phyloP scores from a whole-genome alignment of 2,113 vertebrate genomes.

The Toxotes jaculatrix region DNA sequence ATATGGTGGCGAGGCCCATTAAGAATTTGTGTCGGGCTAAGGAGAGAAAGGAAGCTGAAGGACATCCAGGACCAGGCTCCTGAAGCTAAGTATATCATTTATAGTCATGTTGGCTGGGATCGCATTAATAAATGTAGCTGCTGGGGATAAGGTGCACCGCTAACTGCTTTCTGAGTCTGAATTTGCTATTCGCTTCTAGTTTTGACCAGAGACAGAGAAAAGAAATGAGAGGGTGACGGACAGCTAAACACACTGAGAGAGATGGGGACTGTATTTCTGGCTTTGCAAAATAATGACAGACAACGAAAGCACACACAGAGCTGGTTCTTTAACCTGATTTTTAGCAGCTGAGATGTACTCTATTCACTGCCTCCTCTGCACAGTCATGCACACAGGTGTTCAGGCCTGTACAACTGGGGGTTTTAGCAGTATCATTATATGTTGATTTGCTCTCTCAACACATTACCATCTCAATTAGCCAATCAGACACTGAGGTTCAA shows the following conservation, averaged over 20 bases:
- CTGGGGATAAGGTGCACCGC: slow-evolving; percentile 44
- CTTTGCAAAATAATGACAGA: neutral
- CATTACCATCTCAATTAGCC: slow-evolving; percentile 31
- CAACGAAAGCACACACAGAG: neutral
- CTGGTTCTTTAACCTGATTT: neutral
- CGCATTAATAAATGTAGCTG: slow-evolving; percentile 62
- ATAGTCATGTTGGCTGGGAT: slow-evolving; percentile 54
- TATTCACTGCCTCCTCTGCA: neutral
- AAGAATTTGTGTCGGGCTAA: slow-evolving; percentile 40
- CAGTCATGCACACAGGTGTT: neutral
- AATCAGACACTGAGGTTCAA: slow-evolving; percentile 14
- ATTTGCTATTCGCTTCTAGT: slow-evolving; percentile 21
- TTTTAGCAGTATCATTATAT: slow-evolving; percentile 1
- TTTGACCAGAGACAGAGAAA: slow-evolving; percentile 1
- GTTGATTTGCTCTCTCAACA: slow-evolving; percentile 20
- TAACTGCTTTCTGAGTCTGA: slow-evolving; percentile 46
- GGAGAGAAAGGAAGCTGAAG: slow-evolving; percentile 49
- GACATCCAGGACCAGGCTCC: slow-evolving; percentile 41
- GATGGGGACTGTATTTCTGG: neutral
- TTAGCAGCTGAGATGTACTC: neutral
- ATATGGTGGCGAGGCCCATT: slow-evolving; percentile 57
- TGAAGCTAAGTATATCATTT: slow-evolving; percentile 64
- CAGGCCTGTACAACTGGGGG: neutral
- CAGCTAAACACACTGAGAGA: neutral
- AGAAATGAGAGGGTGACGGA: neutral